These are phyloP conservation scores for Naja naja DNA, from an alignment of 2,113 vertebrate species.

Conservation along the genomic window DNA sequence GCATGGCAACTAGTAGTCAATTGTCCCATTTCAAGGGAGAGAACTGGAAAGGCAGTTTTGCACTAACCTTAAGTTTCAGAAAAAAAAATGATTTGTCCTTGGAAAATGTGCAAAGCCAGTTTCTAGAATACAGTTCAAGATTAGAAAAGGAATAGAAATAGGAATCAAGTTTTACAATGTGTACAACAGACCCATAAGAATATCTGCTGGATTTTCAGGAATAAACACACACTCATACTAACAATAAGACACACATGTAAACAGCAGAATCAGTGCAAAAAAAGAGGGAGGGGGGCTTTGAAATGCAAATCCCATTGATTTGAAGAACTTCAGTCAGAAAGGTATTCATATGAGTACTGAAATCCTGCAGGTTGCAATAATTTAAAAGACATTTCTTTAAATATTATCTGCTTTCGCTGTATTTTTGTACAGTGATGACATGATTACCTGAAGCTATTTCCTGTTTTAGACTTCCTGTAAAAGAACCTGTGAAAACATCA, in stretches of 20 bases:
- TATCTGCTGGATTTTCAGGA: too few species aligned
- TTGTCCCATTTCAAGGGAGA: not conserved
- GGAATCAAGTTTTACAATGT: not conserved
- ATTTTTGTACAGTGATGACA: not conserved
- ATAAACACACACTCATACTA: not conserved
- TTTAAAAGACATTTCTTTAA: not conserved
- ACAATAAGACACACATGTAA: not conserved
- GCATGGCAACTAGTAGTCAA: not conserved
- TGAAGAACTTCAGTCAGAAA: not conserved
- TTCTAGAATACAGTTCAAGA: not conserved
- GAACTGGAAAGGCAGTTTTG: not conserved
- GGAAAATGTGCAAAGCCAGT: not conserved
- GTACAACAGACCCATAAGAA: not conserved
- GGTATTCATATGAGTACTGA: conserved; percentile 17
- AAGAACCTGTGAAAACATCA: conserved; percentile 30
- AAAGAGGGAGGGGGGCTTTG: not conserved
- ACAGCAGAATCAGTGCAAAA: not conserved
- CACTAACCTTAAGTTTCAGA: not conserved
- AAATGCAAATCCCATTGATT: not conserved
- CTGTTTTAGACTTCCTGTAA: conserved; percentile 39
- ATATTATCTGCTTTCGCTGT: not conserved
- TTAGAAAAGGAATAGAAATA: not conserved
- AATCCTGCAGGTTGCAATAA: conserved; percentile 24
- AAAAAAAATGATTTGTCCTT: not conserved
- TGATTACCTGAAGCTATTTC: conserved; percentile 13